Evolutionary conservation across 2,113 vertebrate species (phyloP).

Genomic region (Phrynosoma platyrhinos): DNA sequence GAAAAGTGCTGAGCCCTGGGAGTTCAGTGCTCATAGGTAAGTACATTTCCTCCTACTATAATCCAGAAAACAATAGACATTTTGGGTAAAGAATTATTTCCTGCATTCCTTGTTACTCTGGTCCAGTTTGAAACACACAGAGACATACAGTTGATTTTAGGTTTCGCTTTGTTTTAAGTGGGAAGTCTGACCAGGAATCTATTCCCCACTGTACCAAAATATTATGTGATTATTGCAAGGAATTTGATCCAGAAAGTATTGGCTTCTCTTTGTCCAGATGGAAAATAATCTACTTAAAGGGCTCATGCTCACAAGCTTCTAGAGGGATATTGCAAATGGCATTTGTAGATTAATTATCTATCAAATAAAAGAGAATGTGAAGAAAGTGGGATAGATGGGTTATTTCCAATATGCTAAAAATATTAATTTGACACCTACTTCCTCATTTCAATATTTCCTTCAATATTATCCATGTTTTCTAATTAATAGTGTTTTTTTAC

Average conservation of each 20-base stretch:
- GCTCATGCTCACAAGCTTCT: slow-evolving; percentile 6
- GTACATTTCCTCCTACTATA: slow-evolving; percentile 53
- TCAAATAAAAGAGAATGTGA: background rate
- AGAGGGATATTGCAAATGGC: background rate
- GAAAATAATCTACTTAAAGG: slow-evolving; percentile 22
- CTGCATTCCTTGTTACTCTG: background rate
- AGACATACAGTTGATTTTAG: background rate
- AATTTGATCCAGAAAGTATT: background rate
- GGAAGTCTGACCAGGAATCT: background rate
- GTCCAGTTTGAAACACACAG: background rate
- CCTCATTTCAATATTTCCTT: slow-evolving; percentile 40
- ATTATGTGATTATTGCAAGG: background rate
- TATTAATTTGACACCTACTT: slow-evolving; percentile 44
- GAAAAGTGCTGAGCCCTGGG: slow-evolving; percentile 75
- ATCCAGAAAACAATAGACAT: background rate
- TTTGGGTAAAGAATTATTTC: background rate
- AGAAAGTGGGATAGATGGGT: slow-evolving; percentile 11
- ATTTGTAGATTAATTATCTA: background rate
- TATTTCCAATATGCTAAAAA: slow-evolving; percentile 40
- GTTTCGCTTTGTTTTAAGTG: background rate
- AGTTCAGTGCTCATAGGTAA: slow-evolving; percentile 81
- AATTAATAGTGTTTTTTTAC: slow-evolving; percentile 35
- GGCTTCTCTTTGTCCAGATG: slow-evolving; percentile 2
- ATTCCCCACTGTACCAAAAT: background rate
- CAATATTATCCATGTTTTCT: slow-evolving; percentile 4